Conservation (phyloP, 2,888 invertebrate genomes). For the Drosophila tanythrix region DNA sequence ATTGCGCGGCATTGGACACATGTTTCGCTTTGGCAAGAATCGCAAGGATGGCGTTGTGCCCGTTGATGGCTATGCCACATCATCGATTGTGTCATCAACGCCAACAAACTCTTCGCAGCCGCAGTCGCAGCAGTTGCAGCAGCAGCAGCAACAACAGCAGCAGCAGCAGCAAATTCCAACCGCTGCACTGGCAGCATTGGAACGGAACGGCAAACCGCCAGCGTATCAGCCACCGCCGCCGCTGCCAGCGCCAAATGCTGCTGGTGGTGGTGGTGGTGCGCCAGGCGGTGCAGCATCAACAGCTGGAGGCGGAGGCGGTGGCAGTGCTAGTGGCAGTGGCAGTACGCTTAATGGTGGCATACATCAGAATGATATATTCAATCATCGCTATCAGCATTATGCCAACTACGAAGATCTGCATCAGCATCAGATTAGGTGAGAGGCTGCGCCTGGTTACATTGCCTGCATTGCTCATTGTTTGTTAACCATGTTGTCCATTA, state of each 20-base stretch:
- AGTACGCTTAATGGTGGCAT: slow-evolving; percentile 73
- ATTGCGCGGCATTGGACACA: slow-evolving; percentile 87
- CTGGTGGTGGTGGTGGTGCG: slow-evolving; percentile 53
- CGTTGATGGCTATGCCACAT: slow-evolving; percentile 71
- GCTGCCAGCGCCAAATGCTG: slow-evolving; percentile 77
- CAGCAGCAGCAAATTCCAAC: slow-evolving; percentile 81
- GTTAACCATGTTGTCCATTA: background rate
- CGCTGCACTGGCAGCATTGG: slow-evolving; percentile 81
- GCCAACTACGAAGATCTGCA: slow-evolving; percentile 94
- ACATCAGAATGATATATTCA: slow-evolving; percentile 84
- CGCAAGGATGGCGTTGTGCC: slow-evolving; percentile 86
- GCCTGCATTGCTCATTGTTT: background rate
- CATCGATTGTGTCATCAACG: slow-evolving; percentile 42
- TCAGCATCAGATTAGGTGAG: slow-evolving; percentile 93
- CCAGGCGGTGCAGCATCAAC: background rate
- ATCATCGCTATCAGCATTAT: slow-evolving; percentile 88
- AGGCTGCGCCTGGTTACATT: slow-evolving; percentile 8
- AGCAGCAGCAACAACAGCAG: slow-evolving; percentile 83
- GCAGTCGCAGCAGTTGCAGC: slow-evolving; percentile 69
- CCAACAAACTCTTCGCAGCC: slow-evolving; percentile 43
- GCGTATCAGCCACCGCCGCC: slow-evolving; percentile 85
- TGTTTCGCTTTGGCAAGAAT: slow-evolving; percentile 87
- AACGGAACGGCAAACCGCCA: slow-evolving; percentile 83
- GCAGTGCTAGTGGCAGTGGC: background rate
- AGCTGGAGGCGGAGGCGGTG: background rate